phyloP scores from a whole-genome alignment of 2,888 invertebrate species.

The Archips crataeganus region DNA sequence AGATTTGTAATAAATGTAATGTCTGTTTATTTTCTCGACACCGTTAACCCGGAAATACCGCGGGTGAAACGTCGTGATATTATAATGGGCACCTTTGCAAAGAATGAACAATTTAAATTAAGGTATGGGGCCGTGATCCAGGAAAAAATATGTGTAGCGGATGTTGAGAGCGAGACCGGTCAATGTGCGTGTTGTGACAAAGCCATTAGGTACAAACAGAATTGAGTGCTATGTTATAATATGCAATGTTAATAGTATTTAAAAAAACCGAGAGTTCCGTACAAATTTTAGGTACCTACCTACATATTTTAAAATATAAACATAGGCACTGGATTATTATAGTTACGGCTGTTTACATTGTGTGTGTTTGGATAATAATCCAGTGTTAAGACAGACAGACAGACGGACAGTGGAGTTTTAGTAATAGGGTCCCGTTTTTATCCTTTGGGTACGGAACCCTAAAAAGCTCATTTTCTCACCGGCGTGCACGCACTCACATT shows the following conservation, averaged over 20 bases:
- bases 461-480: conserved; percentile 1
- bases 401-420: too few species aligned
- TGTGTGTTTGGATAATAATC: too few species aligned
- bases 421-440: too few species aligned
- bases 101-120: conserved; percentile 17
- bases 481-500: conserved; percentile 8
- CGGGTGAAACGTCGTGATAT: background rate
- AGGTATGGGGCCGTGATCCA: conserved; percentile 7
- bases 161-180: conserved; percentile 27
- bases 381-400: too few species aligned
- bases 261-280: background rate
- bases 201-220: conserved; percentile 11
- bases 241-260: background rate
- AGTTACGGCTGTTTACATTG: too few species aligned
- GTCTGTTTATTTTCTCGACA: conserved; percentile 38
- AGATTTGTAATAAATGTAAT: conserved; percentile 38
- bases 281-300: too few species aligned
- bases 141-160: conserved; percentile 17
- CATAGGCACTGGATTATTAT: too few species aligned
- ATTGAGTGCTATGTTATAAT: background rate
- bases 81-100: conserved; percentile 13
- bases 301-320: too few species aligned
- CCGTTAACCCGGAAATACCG: conserved; percentile 22
- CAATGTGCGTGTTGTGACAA: conserved; percentile 23
- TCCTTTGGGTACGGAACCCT: too few species aligned